A percentile compares a stretch with the other conserved stretches of the same genome.
Evolutionary conservation across 2,113 vertebrate species (phyloP).

Genomic region (Datnioides undecimradiatus): DNA sequence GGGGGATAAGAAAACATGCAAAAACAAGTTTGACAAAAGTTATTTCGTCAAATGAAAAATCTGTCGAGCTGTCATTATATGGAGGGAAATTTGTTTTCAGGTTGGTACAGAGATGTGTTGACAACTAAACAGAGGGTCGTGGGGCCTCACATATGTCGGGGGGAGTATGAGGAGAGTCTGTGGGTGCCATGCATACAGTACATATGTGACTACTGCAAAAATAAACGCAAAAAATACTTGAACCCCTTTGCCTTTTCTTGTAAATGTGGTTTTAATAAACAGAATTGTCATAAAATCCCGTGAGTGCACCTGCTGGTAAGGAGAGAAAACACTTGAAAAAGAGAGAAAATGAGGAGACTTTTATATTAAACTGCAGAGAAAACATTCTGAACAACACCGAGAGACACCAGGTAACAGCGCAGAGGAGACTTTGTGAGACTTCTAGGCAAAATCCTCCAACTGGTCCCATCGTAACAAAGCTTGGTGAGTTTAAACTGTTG

Average conservation of each 20-base stretch:
- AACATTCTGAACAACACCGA: not conserved
- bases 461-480: constrained; percentile 34
- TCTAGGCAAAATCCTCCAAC: not conserved
- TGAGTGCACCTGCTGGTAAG: not conserved
- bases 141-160: not conserved
- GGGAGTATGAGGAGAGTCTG: not conserved
- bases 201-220: not conserved
- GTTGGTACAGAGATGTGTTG: constrained; percentile 1
- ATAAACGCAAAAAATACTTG: not conserved
- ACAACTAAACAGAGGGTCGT: constrained; percentile 2
- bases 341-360: not conserved
- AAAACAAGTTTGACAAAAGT: constrained; percentile 9
- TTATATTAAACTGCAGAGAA: constrained; percentile 4
- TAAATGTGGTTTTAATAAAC: not conserved
- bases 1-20: not conserved
- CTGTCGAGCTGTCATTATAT: not conserved
- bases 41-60: constrained; percentile 13
- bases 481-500: constrained; percentile 52
- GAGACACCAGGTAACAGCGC: not conserved
- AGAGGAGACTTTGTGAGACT: not conserved
- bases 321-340: not conserved
- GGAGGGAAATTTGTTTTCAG: not conserved
- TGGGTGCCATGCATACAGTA: not conserved
- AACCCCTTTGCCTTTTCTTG: not conserved
- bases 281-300: not conserved